A percentile compares a stretch with the other conserved stretches of the same genome.
Conservation (phyloP, 2,888 invertebrate genomes). For the Diogma glabrata region DNA sequence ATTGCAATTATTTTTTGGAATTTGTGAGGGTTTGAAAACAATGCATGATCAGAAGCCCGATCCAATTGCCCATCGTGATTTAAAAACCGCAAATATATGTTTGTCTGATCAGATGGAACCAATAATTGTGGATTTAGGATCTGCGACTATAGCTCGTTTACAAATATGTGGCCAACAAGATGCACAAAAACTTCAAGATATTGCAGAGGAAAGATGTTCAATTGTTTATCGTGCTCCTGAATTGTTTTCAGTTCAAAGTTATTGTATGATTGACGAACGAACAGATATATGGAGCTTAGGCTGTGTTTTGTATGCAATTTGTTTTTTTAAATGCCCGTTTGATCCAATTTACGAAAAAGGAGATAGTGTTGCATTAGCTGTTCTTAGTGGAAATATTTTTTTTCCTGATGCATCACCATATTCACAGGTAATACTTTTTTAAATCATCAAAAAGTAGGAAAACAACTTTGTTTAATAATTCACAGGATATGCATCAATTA, state of each 20-base stretch:
- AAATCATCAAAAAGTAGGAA: slow-evolving; percentile 4
- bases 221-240: slow-evolving; percentile 85
- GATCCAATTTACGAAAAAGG: slow-evolving; percentile 74
- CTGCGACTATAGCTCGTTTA: slow-evolving; percentile 49
- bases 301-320: slow-evolving; percentile 73
- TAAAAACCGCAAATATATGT: slow-evolving; percentile 78
- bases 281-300: slow-evolving; percentile 86
- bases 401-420: slow-evolving; percentile 59
- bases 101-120: slow-evolving; percentile 57
- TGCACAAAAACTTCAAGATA: slow-evolving; percentile 61
- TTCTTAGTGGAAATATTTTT: slow-evolving; percentile 58
- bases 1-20: slow-evolving; percentile 54
- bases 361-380: slow-evolving; percentile 77
- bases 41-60: slow-evolving; percentile 62
- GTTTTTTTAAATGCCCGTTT: slow-evolving; percentile 76
- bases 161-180: slow-evolving; percentile 53
- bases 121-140: slow-evolving; percentile 74
- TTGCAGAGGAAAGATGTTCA: slow-evolving; percentile 72
- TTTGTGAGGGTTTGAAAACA: slow-evolving; percentile 62
- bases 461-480: slow-evolving; percentile 23
- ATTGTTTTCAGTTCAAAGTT: slow-evolving; percentile 72
- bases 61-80: slow-evolving; percentile 68
- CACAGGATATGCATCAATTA: slow-evolving; percentile 54
- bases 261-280: slow-evolving; percentile 67
- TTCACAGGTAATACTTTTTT: slow-evolving; percentile 34